Conservation (phyloP, 2,888 invertebrate genomes). For the Dryocosmus kuriphilus region DNA sequence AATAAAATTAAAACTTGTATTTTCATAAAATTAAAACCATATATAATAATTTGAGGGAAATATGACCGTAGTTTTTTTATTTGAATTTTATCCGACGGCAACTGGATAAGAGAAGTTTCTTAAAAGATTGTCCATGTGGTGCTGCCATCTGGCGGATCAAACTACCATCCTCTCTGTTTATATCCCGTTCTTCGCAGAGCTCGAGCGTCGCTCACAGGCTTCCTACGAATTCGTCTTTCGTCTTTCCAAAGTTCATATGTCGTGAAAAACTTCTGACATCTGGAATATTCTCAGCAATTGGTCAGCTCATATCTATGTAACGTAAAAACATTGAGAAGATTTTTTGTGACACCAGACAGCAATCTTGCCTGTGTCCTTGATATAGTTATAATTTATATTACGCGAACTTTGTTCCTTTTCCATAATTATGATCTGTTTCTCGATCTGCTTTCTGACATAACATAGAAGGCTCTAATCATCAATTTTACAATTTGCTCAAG, state of each 20-base stretch:
- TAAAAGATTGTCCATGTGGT: slow-evolving; percentile 32
- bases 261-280: slow-evolving; percentile 48
- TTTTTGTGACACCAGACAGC: slow-evolving; percentile 15
- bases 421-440: not conserved
- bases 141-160: slow-evolving; percentile 46
- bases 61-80: not conserved
- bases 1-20: too few species aligned
- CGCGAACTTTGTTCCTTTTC: not conserved
- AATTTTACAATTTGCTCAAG: not conserved
- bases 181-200: slow-evolving; percentile 39
- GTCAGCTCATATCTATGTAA: not conserved
- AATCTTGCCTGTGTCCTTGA: slow-evolving; percentile 3
- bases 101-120: not conserved
- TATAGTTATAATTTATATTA: slow-evolving; percentile 6
- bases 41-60: not conserved
- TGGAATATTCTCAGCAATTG: slow-evolving; percentile 58
- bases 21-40: too few species aligned
- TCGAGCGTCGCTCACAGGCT: slow-evolving; percentile 33
- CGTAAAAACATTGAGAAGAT: not conserved
- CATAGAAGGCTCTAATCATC: not conserved
- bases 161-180: slow-evolving; percentile 25
- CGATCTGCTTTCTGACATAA: not conserved
- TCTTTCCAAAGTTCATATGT: slow-evolving; percentile 39
- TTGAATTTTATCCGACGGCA: not conserved
- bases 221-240: slow-evolving; percentile 40